Conservation (phyloP, 2,113 vertebrate genomes). For the Panurus biarmicus region DNA sequence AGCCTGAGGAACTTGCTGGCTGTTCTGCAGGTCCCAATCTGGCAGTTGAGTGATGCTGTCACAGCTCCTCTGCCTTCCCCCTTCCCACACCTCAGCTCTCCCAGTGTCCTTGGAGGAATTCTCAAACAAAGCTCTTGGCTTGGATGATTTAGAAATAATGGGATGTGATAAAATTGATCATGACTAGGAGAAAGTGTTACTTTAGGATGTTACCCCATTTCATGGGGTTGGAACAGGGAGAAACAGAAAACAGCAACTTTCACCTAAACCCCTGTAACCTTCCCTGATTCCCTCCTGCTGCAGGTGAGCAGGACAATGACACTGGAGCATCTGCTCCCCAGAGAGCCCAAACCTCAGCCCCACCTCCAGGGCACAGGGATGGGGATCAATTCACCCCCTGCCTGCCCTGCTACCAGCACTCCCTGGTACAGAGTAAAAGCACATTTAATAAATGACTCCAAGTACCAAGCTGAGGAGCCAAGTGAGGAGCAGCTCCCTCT, state of each 20-base stretch:
- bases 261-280: neutral
- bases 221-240: neutral
- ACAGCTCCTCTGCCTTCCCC: neutral
- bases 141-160: neutral
- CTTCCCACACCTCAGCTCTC: neutral
- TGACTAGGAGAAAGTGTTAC: neutral
- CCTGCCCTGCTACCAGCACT: neutral
- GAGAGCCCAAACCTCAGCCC: neutral
- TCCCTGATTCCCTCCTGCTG: fast-evolving
- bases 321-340: neutral
- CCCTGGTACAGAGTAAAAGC: neutral
- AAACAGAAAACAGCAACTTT: neutral
- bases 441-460: neutral
- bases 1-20: neutral
- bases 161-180: neutral
- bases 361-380: neutral
- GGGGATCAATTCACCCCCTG: neutral
- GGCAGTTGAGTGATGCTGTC: neutral
- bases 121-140: neutral
- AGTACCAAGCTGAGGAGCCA: neutral
- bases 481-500: neutral
- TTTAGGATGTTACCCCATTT: neutral
- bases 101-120: neutral
- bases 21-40: neutral
- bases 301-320: neutral